phyloP scores from a whole-genome alignment of 2,888 invertebrate species.

The Sesia bembeciformis region DNA sequence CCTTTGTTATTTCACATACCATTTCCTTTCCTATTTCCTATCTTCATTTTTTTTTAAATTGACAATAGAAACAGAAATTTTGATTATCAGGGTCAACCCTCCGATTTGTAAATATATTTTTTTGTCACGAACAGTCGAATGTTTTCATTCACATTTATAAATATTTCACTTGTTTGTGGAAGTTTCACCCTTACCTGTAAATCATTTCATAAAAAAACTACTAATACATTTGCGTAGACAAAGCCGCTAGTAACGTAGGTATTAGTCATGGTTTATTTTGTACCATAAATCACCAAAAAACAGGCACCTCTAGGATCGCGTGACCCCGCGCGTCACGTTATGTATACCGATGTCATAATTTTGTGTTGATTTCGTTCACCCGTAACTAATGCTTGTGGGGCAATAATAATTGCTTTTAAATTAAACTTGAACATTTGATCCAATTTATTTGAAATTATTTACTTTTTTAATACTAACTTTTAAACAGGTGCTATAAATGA shows the following conservation, averaged over 20 bases:
- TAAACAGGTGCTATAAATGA: neutral
- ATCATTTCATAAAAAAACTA: neutral
- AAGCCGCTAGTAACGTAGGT: slow-evolving; percentile 18
- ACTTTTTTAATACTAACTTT: neutral
- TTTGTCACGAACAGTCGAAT: too few species aligned
- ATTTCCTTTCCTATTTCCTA: too few species aligned
- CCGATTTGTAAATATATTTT: too few species aligned
- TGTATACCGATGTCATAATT: slow-evolving; percentile 65
- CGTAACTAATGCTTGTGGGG: slow-evolving; percentile 52
- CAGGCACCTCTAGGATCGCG: slow-evolving; percentile 43
- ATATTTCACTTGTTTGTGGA: too few species aligned
- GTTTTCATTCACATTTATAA: too few species aligned
- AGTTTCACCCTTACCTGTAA: neutral
- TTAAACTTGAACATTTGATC: slow-evolving; percentile 5
- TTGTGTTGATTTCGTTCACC: slow-evolving; percentile 48
- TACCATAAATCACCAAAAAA: slow-evolving; percentile 67
- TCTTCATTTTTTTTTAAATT: too few species aligned
- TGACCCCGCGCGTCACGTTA: slow-evolving; percentile 41
- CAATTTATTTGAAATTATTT: neutral
- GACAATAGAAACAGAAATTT: too few species aligned
- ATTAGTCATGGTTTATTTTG: slow-evolving; percentile 57
- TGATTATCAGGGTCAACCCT: too few species aligned
- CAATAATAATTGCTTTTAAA: slow-evolving; percentile 39
- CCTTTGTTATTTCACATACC: too few species aligned
- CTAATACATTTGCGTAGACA: slow-evolving; percentile 23